Base-by-base conservation (phyloP, 1,140 invertebrate species). In the Drosophila mauritiana region DNA sequence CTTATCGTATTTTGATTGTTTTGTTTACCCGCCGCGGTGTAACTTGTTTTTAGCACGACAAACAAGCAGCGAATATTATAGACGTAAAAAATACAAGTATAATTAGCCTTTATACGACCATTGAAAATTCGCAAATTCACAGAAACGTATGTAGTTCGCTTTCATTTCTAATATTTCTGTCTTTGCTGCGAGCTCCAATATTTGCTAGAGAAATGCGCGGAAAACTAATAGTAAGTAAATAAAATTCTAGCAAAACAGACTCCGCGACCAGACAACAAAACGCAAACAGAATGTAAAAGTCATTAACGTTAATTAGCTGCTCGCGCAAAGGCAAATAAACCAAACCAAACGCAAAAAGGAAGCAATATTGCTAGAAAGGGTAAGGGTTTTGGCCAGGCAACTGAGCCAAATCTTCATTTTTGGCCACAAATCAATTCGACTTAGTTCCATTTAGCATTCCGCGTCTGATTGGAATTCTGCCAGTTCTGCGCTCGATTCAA, bases 231-330 rank as follows among this genome's bases (percentile, higher is more conserved):
- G 52, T 69, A 59, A 65, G 55, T 62, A 52, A 74, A 69, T 69
- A 57, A 40, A 7, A 45, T 25, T 13, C 31, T 36, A 43, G 39
- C 40, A 17, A 68, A 51, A 45, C 64, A 68, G 59, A 15, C 64
- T 68, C 61, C 61, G 46, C 34, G 46, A 25, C 20, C 37, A 42
- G 56, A 56, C 27, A 63, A 68, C 49, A 61, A 55, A 51, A 58
- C 51, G 49, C 40, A 46, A 59, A 75, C 42, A 49, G 15, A 51
- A 77, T 83, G 70, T 54, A 63, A 65, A 42, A 77, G 63, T 58
- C 59, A 74, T 86, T 74, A 63, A 63, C 67, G 54, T 54, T 80
- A 84, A 80, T 85, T 80, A 74, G 67, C 58, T 67, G 59, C 39
- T 45, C 59, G 67, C 52, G 55, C 55, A 56, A 63, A 55, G 34